Base-by-base conservation (phyloP, 2,888 invertebrate genomes). In the Mechanitis mazaeus region DNA sequence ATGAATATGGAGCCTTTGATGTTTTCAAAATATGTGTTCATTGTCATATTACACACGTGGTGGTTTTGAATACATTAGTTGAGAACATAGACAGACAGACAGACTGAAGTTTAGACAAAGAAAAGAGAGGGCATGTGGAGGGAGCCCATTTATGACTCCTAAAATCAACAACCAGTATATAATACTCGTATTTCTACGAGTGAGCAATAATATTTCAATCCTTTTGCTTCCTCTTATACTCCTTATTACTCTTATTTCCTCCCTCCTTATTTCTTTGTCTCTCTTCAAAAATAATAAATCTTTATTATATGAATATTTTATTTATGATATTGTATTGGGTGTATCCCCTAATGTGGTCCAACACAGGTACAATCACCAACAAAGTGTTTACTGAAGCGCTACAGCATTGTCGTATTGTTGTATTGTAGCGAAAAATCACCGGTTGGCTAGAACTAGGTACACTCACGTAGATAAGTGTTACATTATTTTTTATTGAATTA, bases 401-500 rank as follows among this genome's bases (percentile, higher is more conserved):
- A 50, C 9, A 9, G 7, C 55, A 56, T 54, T 58, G 63, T 63
- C 66, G 65, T 68, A 64, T 64, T 66, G 66, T 75, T 71, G 73
- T 74, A 68, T 71, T 71, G 66, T 56, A 65, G 66, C 66, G 64
- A 71, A 67, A 69, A 68, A 68, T 69, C 64, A 68, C 64, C 67
- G 68, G 64, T 50, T 50, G 50, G 50, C 11, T 50, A 31, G 31
- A 31, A 42, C 28, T 50, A 47, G n/a, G 71, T 70, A 75, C 69
- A 56, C 60, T 58, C 64, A 54, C 2, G 56, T 1, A 56, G 56
- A 62, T 20, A 71, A 72, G 55, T 56, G 54, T 20, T 56, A 9
- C 6, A 9, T 4, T 9, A 20, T 9, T 9, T 9, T 42, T 42
- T 42, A 42, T 42, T 42, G 42, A 5, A 42, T 9, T 42, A 42